Percentiles rank a stretch among this genome's conserved stretches.
These are phyloP conservation scores for Cnemophilus loriae DNA, from an alignment of 2,113 vertebrate species.

Conservation along the genomic window DNA sequence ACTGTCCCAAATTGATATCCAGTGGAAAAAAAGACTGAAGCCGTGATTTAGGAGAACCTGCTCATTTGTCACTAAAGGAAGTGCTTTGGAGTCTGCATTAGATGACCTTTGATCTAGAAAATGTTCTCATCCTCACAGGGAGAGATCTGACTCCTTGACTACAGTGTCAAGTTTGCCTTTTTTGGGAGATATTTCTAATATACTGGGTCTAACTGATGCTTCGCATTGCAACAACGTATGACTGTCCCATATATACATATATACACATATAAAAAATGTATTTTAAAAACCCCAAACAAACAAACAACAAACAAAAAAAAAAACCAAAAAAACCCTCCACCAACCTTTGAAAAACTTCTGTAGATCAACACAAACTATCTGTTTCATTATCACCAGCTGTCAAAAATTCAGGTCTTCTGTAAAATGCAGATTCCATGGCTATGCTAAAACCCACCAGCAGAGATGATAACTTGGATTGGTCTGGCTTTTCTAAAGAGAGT, in stretches of 20 bases:
- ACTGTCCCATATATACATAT: neutral
- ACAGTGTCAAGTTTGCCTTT: neutral
- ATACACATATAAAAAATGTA: neutral
- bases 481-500: neutral
- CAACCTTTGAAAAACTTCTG: neutral
- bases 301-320: neutral
- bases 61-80: neutral
- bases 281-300: too few relatives aligned
- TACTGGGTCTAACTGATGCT: neutral
- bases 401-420: neutral
- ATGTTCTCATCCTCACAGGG: neutral
- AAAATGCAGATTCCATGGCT: neutral
- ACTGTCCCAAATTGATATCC: neutral
- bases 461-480: neutral
- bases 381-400: neutral
- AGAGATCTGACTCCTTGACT: neutral
- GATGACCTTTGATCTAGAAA: neutral
- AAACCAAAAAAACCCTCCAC: rapidly evolving
- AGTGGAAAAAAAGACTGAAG: neutral
- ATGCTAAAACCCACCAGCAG: neutral
- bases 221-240: neutral
- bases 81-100: neutral
- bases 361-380: neutral
- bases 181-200: neutral
- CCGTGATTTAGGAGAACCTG: neutral